These are phyloP conservation scores for Apomyelois bistriatella DNA, from an alignment of 2,888 invertebrate species.

Conservation along the genomic window DNA sequence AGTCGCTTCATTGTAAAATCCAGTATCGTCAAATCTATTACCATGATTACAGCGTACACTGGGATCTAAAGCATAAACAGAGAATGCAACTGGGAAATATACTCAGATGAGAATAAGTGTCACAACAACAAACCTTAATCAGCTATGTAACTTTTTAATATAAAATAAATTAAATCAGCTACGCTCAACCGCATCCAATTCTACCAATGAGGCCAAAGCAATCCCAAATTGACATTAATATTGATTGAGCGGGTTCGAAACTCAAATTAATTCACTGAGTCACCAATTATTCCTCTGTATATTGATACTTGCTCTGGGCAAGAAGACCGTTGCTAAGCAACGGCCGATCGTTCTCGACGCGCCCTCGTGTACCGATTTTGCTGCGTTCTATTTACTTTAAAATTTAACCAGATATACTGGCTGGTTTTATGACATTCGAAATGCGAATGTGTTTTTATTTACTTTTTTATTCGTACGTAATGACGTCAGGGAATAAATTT, in stretches of 20 bases:
- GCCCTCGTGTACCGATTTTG: conserved; percentile 36
- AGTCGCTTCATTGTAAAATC: too few relatives aligned
- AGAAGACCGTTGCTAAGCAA: conserved; percentile 55
- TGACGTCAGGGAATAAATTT: too few relatives aligned
- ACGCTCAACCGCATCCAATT: background rate
- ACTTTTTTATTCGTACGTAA: too few relatives aligned
- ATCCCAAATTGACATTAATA: background rate
- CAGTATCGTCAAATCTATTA: too few relatives aligned
- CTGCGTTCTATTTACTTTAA: conserved; percentile 32
- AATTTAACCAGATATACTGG: conserved; percentile 26
- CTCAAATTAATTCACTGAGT: conserved; percentile 26
- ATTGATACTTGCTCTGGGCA: conserved; percentile 22
- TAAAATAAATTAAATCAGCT: background rate
- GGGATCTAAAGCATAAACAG: too few relatives aligned
- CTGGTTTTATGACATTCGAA: conserved; percentile 13
- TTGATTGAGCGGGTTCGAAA: conserved; percentile 12
- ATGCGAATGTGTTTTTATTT: too few relatives aligned
- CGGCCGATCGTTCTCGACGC: conserved; percentile 46
- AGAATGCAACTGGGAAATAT: too few relatives aligned
- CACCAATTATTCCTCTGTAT: conserved; percentile 12
- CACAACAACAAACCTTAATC: background rate
- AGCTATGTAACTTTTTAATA: too few relatives aligned
- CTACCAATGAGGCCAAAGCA: background rate
- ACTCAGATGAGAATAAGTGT: too few relatives aligned
- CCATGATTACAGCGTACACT: too few relatives aligned